phyloP scores from a whole-genome alignment of 2,797 vertebrate genomes.

The Cygnus olor region DNA sequence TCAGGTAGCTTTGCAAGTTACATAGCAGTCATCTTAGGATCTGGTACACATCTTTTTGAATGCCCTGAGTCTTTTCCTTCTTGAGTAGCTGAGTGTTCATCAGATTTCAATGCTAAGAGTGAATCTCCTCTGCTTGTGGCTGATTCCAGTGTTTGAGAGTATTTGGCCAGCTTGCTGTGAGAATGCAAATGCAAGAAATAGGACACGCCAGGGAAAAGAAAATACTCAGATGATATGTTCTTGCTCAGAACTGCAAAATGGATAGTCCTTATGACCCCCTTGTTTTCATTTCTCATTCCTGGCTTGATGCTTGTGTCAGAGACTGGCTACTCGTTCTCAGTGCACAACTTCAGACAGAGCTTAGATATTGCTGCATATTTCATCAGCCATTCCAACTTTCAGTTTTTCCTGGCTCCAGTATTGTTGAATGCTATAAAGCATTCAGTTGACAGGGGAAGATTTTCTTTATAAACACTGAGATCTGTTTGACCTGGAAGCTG shows the following conservation, averaged over 20 bases:
- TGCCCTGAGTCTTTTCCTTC: neutral
- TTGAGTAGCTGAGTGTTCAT: neutral
- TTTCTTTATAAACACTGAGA: neutral
- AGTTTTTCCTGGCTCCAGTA: neutral
- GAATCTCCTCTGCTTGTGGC: neutral
- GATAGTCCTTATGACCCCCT: neutral
- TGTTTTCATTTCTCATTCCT: neutral
- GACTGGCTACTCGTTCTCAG: neutral
- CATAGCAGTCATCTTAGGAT: neutral
- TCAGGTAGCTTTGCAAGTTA: neutral
- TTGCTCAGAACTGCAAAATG: neutral
- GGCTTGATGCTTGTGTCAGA: neutral
- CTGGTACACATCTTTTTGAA: neutral
- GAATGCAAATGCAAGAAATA: neutral
- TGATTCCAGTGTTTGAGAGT: neutral
- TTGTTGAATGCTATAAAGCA: neutral
- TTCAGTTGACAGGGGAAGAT: neutral
- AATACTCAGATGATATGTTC: neutral
- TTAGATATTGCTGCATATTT: neutral
- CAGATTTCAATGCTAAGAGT: neutral
- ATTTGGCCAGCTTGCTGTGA: neutral
- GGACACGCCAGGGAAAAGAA: neutral
- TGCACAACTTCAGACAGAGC: neutral
- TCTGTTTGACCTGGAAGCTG: neutral
- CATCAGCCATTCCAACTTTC: neutral